Evolutionary conservation across 2,888 invertebrate species (phyloP).

Genomic region (Aleiodes testaceus): DNA sequence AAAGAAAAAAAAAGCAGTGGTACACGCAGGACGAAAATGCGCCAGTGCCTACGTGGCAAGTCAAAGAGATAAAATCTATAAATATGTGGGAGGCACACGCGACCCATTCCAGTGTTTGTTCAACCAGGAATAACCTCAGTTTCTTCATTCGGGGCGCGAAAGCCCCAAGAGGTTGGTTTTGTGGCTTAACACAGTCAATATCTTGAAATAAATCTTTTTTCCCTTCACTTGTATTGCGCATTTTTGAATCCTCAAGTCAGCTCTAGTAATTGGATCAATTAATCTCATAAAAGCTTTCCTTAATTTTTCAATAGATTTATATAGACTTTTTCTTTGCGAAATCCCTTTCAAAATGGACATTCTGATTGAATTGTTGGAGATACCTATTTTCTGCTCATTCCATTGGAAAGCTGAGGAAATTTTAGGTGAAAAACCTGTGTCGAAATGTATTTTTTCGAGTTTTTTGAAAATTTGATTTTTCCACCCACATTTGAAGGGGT

Average conservation of each 20-base stretch:
- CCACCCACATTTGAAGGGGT: too few species aligned
- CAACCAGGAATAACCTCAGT: conserved; percentile 72
- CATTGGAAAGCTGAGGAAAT: too few species aligned
- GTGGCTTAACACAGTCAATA: conserved; percentile 64
- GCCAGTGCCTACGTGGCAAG: conserved; percentile 52
- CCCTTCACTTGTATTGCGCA: too few species aligned
- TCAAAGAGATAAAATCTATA: conserved; percentile 73
- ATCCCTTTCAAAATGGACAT: too few species aligned
- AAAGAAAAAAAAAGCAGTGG: conserved; percentile 33
- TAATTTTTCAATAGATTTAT: not conserved
- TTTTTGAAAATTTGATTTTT: too few species aligned
- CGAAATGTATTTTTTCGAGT: too few species aligned
- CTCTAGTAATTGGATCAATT: not conserved
- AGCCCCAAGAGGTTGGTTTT: conserved; percentile 62
- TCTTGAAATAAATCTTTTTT: conserved; percentile 8
- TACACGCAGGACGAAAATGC: conserved; percentile 48
- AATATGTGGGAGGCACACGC: conserved; percentile 73
- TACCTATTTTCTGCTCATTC: too few species aligned
- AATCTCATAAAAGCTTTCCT: not conserved
- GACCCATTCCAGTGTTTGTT: conserved; percentile 73
- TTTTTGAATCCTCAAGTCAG: not conserved
- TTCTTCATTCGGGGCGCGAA: conserved; percentile 67
- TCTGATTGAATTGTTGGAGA: too few species aligned
- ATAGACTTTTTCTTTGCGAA: too few species aligned
- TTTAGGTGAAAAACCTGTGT: too few species aligned